A percentile compares a stretch with the other conserved stretches of the same genome.
These are phyloP conservation scores for Megalonaias nervosa DNA, from an alignment of 1,140 invertebrate species.

Conservation along the genomic window DNA sequence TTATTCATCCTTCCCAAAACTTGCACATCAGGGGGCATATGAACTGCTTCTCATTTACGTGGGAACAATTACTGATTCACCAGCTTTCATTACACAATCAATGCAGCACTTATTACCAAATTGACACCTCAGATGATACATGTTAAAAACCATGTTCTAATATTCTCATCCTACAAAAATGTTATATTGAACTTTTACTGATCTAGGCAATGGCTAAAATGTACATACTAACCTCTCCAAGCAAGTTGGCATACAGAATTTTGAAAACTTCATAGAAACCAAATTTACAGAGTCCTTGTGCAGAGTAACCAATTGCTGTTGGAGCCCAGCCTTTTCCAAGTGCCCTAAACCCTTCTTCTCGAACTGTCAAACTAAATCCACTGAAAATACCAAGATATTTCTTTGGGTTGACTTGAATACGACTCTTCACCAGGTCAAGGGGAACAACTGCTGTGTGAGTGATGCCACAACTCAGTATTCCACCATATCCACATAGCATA, in stretches of 20 bases:
- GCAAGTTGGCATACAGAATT: slow-evolving; percentile 85
- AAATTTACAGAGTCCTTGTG: slow-evolving; percentile 82
- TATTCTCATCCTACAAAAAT: too few species aligned
- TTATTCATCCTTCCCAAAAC: too few species aligned
- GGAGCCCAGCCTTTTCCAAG: slow-evolving; percentile 98
- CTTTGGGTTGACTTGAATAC: slow-evolving; percentile 87
- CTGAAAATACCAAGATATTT: slow-evolving; percentile 68
- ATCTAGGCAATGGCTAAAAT: too few species aligned
- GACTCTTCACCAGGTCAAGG: slow-evolving; percentile 98
- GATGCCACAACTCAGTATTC: slow-evolving; percentile 95
- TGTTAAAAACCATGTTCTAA: too few species aligned
- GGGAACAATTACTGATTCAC: too few species aligned
- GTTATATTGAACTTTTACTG: too few species aligned
- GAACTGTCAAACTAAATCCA: slow-evolving; percentile 70
- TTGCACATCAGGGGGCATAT: too few species aligned
- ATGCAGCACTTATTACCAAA: too few species aligned
- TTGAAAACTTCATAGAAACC: slow-evolving; percentile 94
- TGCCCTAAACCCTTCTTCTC: slow-evolving; percentile 91
- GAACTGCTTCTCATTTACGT: too few species aligned
- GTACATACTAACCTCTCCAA: slow-evolving; percentile 82
- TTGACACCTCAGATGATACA: too few species aligned
- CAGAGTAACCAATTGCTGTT: slow-evolving; percentile 97
- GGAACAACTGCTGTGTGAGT: slow-evolving; percentile 91
- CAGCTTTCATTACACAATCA: too few species aligned
- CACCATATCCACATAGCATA: slow-evolving; percentile 93